Evolutionary conservation across 2,888 invertebrate species (phyloP), one percentile per base, ranked within the genome.

Genomic region (Axea sp.): DNA sequence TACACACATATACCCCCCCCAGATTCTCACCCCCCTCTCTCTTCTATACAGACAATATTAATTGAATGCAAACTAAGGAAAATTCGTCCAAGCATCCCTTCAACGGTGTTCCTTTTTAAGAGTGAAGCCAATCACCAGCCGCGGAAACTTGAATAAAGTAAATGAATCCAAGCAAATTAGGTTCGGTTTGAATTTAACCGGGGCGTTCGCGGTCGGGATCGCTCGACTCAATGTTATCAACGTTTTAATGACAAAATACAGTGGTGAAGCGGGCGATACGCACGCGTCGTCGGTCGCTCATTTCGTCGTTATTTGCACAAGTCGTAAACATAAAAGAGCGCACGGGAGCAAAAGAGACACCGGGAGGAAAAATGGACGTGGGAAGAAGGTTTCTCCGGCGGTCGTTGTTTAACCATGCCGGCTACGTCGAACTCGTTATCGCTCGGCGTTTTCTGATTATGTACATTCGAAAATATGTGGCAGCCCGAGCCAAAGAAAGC

Each of bases 401-500:
- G 33, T 19, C 9, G 47, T 14, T 30, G 53, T 22, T 64, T 64
- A 53, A 35, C 64, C 35, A 53, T 49, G 33, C 55, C 35, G 9
- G 65, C 47, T 57, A 49, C 67, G 53, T 65, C 55, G 55, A 28
- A 24, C 65, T 65, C 59, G 51, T 51, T 68, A 47, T 68, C 59
- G 43, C 33, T 22, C 59, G 49, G n/a, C 51, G 47, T 19, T 65
- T 45, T 37, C 65, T 55, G 55, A 65, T 68, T 68, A 68, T 51
- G 59, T 53, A 53, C 51, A 45, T 45, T 43, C 59, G 41, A 28
- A 59, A 62, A 49, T 55, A 68, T 57, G 41, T 31, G 45, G 55
- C 28, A 28, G 35, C 17, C 57, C 35, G 47, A 26, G 65, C 15
- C 47, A 64, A 73, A 62, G 64, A 43, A 67, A 72, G 14, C 55